phyloP scores from a whole-genome alignment of 2,797 vertebrate species.

The Myotis daubentonii region DNA sequence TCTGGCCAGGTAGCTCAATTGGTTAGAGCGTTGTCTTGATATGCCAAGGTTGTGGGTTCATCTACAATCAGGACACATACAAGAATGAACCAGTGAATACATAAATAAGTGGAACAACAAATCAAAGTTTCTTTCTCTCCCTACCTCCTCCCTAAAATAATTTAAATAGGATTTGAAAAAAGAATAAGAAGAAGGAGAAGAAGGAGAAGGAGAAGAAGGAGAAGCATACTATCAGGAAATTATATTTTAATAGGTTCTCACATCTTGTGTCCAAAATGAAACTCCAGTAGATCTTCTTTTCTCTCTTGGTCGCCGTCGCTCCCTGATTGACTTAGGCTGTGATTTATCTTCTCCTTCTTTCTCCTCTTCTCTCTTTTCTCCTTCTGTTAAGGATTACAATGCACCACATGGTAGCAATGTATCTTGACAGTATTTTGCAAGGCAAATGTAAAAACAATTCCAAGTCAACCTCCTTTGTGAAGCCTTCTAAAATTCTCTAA shows the following conservation, averaged over 20 bases:
- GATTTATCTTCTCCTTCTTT: conserved; percentile 97
- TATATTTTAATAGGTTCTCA: conserved; percentile 77
- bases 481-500: conserved; percentile 36
- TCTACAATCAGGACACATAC: neutral
- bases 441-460: conserved; percentile 12
- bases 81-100: neutral
- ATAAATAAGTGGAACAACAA: neutral
- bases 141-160: neutral
- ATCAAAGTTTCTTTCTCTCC: neutral
- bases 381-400: conserved; percentile 87
- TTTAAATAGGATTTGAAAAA: neutral
- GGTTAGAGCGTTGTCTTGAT: neutral
- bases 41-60: neutral
- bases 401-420: conserved; percentile 36
- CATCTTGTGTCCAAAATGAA: conserved; percentile 95
- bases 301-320: conserved; percentile 96
- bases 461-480: neutral
- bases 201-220: too few species aligned
- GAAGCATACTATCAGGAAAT: neutral
- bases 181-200: too few species aligned
- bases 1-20: neutral
- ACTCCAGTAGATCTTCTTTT: conserved; percentile 98
- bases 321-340: conserved; percentile 96
- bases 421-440: conserved; percentile 53
- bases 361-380: conserved; percentile 95